Evolutionary conservation across 2,888 invertebrate species (phyloP), one percentile per base, ranked within the genome.

Genomic region (Operophtera brumata): DNA sequence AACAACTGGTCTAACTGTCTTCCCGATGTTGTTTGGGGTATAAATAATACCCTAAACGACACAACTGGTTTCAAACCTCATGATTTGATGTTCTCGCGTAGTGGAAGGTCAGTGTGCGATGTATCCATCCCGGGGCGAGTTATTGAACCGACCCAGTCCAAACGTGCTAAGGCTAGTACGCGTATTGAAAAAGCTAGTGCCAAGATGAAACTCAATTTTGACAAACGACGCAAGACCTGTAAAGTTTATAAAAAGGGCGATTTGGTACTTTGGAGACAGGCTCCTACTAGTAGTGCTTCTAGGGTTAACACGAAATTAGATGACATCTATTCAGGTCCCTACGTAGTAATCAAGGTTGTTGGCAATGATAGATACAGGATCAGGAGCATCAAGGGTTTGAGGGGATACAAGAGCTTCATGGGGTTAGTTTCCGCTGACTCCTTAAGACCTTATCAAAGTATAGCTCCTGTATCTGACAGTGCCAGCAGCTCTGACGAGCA

Each of bases 291-390:
- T n/a, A n/a, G n/a, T n/a, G n/a, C n/a, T n/a, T n/a, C n/a, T n/a
- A n/a, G n/a, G n/a, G n/a, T n/a, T n/a, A n/a, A n/a, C n/a, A n/a
- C 41, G 2, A 42, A 42, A 30, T 30, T 42, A 30, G 42, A 42
- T 30, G 65, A 63, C 37, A 6, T 67, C 1, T 70, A 64, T 36
- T 65, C 67, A 6, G 68, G 69, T 0, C 69, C 70, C 0, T 71
- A 70, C 32, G 45, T 65, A 11, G 32, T 69, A 28, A 13, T 10
- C 12, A 62, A 65, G 26, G 66, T 64, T 0, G 14, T 68, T 1
- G 64, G 67, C 10, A 71, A 70, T 47, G 68, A 67, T 37, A 57
- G 67, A 54, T 70, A 70, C 40, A 58, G 44, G 45, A 69, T 70
- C 1, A 47, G 64, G 4, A 68, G 67, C 30, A n/a, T n/a, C n/a